phyloP scores from a whole-genome alignment of 2,797 vertebrate genomes.

The Cynodonichthys magdalenae region DNA sequence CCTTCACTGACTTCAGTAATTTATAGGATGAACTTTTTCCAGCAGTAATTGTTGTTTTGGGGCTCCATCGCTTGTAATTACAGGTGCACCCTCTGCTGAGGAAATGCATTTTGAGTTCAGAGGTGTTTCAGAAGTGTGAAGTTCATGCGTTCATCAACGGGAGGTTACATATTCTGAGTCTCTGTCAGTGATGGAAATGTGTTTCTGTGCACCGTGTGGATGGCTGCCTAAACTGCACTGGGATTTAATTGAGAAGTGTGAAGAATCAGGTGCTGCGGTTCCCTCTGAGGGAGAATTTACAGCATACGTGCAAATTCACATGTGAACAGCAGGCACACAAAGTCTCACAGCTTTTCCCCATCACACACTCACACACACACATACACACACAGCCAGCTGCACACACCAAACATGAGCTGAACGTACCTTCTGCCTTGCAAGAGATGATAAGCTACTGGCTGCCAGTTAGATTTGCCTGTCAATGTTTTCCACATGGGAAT shows the following conservation, averaged over 20 bases:
- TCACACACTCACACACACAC: slow-evolving; percentile 8
- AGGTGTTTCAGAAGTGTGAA: slow-evolving; percentile 48
- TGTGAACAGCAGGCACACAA: slow-evolving; percentile 12
- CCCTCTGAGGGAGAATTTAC: slow-evolving; percentile 32
- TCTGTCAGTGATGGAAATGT: slow-evolving; percentile 1
- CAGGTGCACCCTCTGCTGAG: slow-evolving; percentile 50
- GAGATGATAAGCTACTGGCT: slow-evolving; percentile 79
- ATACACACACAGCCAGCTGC: slow-evolving; percentile 29
- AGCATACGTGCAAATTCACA: slow-evolving; percentile 27
- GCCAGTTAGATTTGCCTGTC: slow-evolving; percentile 83
- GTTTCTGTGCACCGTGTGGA: slow-evolving; percentile 13
- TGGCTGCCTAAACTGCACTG: slow-evolving; percentile 8
- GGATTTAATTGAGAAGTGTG: slow-evolving; percentile 31
- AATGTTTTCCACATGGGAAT: slow-evolving; percentile 86
- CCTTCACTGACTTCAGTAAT: slow-evolving; percentile 62
- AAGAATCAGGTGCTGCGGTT: slow-evolving; percentile 27
- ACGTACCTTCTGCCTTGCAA: slow-evolving; percentile 69
- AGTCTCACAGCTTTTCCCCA: slow-evolving; percentile 9
- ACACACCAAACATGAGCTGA: slow-evolving; percentile 47
- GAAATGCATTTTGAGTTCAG: slow-evolving; percentile 55
- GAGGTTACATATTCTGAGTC: background rate
- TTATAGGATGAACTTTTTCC: slow-evolving; percentile 63
- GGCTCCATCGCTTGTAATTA: slow-evolving; percentile 71
- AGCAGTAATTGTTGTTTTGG: slow-evolving; percentile 77
- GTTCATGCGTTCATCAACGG: slow-evolving; percentile 13